phyloP scores from a whole-genome alignment of 2,888 invertebrate species.

The Synanthedon formicaeformis region DNA sequence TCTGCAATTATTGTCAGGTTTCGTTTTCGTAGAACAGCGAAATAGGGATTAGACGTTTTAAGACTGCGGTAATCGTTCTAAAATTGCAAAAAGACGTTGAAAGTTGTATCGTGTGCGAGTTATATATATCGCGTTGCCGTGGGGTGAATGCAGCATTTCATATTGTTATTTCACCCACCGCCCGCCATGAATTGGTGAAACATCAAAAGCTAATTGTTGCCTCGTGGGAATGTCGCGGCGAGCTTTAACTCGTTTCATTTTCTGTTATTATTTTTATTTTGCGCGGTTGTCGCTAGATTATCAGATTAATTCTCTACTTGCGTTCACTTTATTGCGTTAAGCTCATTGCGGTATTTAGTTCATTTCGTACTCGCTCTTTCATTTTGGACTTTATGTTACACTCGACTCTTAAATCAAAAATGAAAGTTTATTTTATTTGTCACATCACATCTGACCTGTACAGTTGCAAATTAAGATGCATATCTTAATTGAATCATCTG shows the following conservation, averaged over 20 bases:
- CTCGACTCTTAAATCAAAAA: not conserved
- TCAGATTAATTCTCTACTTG: constrained; percentile 41
- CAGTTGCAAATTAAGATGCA: too few relatives aligned
- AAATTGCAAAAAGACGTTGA: not conserved
- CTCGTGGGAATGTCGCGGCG: constrained; percentile 46
- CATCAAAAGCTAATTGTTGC: constrained; percentile 33
- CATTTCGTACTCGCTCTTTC: constrained; percentile 3
- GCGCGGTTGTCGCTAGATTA: constrained; percentile 29
- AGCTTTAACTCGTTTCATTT: constrained; percentile 35
- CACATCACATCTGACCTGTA: too few relatives aligned
- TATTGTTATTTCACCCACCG: not conserved
- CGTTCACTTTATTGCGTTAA: constrained; percentile 11
- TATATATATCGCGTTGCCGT: not conserved
- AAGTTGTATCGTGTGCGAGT: not conserved
- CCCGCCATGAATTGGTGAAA: constrained; percentile 19
- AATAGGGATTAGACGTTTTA: constrained; percentile 2
- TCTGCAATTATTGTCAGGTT: not conserved
- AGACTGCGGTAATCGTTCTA: constrained; percentile 1
- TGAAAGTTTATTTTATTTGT: too few relatives aligned
- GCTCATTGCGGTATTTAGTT: constrained; percentile 4
- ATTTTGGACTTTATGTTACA: not conserved
- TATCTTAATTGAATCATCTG: not conserved
- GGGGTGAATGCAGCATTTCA: not conserved
- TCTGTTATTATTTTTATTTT: constrained; percentile 29
- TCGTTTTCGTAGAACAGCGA: not conserved